Conservation (phyloP, 2,888 invertebrate species). For the Halocaridina rubra region DNA sequence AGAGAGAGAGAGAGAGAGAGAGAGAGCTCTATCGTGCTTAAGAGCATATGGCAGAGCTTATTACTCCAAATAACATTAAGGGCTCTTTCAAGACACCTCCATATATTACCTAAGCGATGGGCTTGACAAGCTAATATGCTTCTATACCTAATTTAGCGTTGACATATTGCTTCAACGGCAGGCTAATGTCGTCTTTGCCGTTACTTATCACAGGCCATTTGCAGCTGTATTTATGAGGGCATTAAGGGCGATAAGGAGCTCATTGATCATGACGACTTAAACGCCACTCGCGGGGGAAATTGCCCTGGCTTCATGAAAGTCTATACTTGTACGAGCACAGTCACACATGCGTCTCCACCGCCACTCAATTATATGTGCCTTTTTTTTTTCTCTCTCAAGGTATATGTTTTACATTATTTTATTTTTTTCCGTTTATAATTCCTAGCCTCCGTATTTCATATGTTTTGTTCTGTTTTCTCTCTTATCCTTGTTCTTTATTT, state of each 20-base stretch:
- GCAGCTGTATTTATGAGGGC: conserved; percentile 25
- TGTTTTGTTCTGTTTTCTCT: too few relatives aligned
- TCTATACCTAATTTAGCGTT: conserved; percentile 12
- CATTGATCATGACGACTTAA: conserved; percentile 27
- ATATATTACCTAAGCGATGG: not conserved
- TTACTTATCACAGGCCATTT: conserved; percentile 43
- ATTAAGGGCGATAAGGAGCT: conserved; percentile 29
- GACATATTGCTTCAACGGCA: conserved; percentile 13
- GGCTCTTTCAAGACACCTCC: not conserved
- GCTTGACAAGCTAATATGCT: not conserved
- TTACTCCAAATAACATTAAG: not conserved
- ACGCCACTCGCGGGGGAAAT: not conserved
- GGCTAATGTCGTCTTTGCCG: conserved; percentile 3
- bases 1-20: not conserved
- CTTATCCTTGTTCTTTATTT: too few relatives aligned
- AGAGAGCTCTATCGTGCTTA: not conserved
- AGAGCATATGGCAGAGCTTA: not conserved
- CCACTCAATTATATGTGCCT: too few relatives aligned
- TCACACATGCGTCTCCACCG: too few relatives aligned
- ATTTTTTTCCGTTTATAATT: too few relatives aligned
- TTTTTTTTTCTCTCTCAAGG: too few relatives aligned
- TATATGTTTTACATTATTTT: too few relatives aligned
- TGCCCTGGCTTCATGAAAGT: too few relatives aligned
- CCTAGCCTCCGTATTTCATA: too few relatives aligned
- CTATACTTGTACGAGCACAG: too few relatives aligned